Evolutionary conservation across 1,140 invertebrate species (phyloP), one percentile per base, ranked within the genome.

Genomic region (Helicoverpa armigera): DNA sequence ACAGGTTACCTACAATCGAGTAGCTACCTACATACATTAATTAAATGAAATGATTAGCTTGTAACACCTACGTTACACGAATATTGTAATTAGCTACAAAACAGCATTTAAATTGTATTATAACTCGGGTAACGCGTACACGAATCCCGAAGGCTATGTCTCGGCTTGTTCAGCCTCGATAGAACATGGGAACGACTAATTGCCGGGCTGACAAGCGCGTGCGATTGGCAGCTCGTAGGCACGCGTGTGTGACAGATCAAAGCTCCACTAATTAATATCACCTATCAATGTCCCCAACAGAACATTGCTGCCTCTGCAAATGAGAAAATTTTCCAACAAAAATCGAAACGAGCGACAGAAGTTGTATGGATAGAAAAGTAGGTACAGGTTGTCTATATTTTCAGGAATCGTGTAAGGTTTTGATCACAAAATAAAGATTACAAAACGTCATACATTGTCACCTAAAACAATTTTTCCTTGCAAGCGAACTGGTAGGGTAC

Each of bases 241-340:
- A 83, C 82, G 74, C 67, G 79, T 79, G 75, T 80, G 82, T 87
- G 84, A 88, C 85, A 87, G 83, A 86, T 87, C 86, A 87, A 86
- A 84, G 80, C 85, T 78, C 60, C 77, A 67, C 65, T 90, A 88
- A 91, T 90, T 89, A 89, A 87, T 91, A 88, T 79, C 81, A 83
- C 58, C 61, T 76, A 73, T 76, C 76, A 69, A 58, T 56, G 63
- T 69, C 60, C 50, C 48, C 12, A 12, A 65, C 60, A 63, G 16
- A 63, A 61, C 60, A 50, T 61, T 4, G 29, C 18, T 31, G 51
- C 14, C 61, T 23, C 16, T 61, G 14, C 16, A 50, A 48, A 75
- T 60, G 11, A 31, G 43, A 60, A 60, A 61, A 50, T 51, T 43
- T 53, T 12, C 23, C n/a, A 70, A 29, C 50, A 16, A 70, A 70